Conservation (phyloP, 1,140 invertebrate species). For the Thaumatotibia leucotreta region DNA sequence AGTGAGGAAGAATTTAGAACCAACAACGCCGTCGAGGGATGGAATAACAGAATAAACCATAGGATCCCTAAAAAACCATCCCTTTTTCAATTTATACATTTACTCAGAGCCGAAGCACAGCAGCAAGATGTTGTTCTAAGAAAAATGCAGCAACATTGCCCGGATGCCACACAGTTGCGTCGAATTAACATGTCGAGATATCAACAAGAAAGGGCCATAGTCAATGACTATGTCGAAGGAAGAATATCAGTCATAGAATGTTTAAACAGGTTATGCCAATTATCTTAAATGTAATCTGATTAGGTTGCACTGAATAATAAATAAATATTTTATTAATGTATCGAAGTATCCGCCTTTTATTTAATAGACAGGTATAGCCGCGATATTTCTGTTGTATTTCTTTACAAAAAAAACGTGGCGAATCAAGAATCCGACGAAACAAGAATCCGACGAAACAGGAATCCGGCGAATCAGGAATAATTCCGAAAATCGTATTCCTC, state of each 20-base stretch:
- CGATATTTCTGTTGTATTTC: no score
- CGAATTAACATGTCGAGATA: neutral
- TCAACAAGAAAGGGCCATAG: neutral
- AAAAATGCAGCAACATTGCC: neutral
- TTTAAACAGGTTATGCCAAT: neutral
- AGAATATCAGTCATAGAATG: neutral
- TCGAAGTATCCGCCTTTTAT: no score
- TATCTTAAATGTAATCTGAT: no score
- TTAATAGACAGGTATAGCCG: no score
- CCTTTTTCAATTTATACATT: neutral
- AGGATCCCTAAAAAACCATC: neutral
- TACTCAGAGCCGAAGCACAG: neutral
- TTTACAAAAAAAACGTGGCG: no score
- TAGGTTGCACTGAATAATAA: no score
- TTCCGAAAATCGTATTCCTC: no score
- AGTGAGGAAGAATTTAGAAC: neutral
- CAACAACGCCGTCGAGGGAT: neutral
- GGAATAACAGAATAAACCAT: neutral
- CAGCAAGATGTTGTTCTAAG: neutral
- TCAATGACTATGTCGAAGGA: neutral
- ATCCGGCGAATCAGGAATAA: no score
- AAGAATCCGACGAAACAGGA: no score
- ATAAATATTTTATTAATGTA: no score
- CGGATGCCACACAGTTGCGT: neutral
- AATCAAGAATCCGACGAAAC: no score